These are phyloP conservation scores for Philopedon plagiatum DNA, from an alignment of 2,888 invertebrate genomes.

Conservation along the genomic window DNA sequence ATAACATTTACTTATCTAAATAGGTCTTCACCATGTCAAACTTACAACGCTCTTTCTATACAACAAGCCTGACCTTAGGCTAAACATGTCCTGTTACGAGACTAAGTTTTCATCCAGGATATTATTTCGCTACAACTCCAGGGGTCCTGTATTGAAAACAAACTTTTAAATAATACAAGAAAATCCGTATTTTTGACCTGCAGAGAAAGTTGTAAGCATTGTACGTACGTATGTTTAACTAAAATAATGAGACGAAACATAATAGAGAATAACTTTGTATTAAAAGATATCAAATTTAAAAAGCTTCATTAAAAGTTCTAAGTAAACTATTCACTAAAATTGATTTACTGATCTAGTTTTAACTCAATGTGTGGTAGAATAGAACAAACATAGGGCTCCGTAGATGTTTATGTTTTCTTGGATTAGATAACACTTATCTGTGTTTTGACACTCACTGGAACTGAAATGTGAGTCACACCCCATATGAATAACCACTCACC, in stretches of 20 bases:
- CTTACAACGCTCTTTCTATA: too few species aligned
- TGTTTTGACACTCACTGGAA: conserved; percentile 38
- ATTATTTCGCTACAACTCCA: neutral
- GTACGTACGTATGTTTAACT: too few species aligned
- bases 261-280: neutral
- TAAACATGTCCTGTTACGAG: too few species aligned
- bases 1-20: too few species aligned
- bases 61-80: too few species aligned
- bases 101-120: neutral
- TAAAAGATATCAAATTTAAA: too few species aligned
- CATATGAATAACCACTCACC: conserved; percentile 9
- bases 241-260: neutral
- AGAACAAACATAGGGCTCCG: neutral
- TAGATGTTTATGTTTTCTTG: neutral
- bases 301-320: too few species aligned
- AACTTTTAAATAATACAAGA: neutral
- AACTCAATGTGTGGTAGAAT: too few species aligned
- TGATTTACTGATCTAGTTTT: too few species aligned
- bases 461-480: conserved; percentile 22
- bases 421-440: conserved; percentile 35
- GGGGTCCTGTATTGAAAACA: neutral
- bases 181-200: neutral
- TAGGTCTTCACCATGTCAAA: too few species aligned
- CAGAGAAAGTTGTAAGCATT: too few species aligned
- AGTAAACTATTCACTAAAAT: too few species aligned